These are phyloP conservation scores for Paralichthys olivaceus DNA, from an alignment of 2,113 vertebrate genomes.

Conservation along the genomic window DNA sequence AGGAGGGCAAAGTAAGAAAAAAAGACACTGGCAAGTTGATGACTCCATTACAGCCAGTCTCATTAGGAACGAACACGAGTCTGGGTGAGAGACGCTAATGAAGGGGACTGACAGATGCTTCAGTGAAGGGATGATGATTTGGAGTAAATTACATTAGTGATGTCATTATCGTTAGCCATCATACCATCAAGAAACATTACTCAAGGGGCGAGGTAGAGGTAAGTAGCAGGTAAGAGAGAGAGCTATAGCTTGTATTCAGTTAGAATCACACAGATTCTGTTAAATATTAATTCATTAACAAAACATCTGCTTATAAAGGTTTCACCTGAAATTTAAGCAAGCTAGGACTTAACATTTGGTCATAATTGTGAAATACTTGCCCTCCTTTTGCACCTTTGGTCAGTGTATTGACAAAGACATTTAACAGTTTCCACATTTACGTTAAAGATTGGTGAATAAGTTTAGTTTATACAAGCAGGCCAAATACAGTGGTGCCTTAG, in stretches of 20 bases:
- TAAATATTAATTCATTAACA: neutral
- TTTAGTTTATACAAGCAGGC: no score
- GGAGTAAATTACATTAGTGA: slow-evolving; percentile 73
- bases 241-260: neutral
- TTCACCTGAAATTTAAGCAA: neutral
- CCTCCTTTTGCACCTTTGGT: no score
- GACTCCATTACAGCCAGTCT: slow-evolving; percentile 64
- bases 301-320: no score
- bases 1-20: slow-evolving; percentile 30
- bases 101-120: slow-evolving; percentile 76
- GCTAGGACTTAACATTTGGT: neutral
- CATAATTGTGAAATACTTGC: no score
- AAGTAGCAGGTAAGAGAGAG: slow-evolving; percentile 24
- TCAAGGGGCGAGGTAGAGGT: neutral
- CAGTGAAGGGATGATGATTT: slow-evolving; percentile 73
- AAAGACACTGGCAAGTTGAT: slow-evolving; percentile 55
- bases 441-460: no score
- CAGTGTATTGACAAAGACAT: no score
- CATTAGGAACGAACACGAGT: slow-evolving; percentile 60
- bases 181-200: slow-evolving; percentile 46
- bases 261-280: neutral
- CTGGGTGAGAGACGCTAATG: slow-evolving; percentile 72
- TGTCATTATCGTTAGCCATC: slow-evolving; percentile 73
- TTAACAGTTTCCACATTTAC: no score
- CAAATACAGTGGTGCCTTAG: no score